These are phyloP conservation scores for Sebastes taczanowskii DNA, from an alignment of 2,797 vertebrate genomes.

Conservation along the genomic window DNA sequence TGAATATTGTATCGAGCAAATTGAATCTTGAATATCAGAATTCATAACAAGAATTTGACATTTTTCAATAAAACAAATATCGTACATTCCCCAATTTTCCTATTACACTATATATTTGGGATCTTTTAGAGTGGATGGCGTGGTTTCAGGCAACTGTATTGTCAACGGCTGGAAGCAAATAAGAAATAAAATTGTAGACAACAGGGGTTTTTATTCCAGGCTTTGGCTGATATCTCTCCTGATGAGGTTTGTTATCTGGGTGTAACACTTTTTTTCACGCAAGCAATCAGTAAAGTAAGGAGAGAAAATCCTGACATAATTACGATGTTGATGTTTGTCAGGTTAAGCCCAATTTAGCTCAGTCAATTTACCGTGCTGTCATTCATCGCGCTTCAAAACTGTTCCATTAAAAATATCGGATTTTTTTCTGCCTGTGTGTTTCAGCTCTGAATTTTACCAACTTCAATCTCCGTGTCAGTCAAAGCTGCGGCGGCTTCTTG, in stretches of 20 bases:
- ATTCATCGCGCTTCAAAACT: slow-evolving; percentile 27
- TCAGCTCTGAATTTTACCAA: neutral
- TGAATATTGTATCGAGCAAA: neutral
- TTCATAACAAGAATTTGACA: neutral
- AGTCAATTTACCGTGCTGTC: slow-evolving; percentile 40
- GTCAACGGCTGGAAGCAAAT: neutral
- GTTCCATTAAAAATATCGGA: slow-evolving; percentile 23
- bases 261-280: neutral
- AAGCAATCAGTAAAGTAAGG: slow-evolving; percentile 16
- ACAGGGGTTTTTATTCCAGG: neutral
- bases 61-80: neutral
- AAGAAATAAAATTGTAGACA: neutral
- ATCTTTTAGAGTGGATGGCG: neutral
- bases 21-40: neutral
- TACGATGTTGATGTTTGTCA: slow-evolving; percentile 51
- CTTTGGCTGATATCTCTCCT: neutral
- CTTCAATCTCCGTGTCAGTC: neutral
- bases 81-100: neutral
- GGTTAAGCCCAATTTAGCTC: slow-evolving; percentile 49
- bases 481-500: neutral
- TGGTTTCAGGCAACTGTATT: neutral
- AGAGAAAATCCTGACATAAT: slow-evolving; percentile 38
- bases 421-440: neutral
- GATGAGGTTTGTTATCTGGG: slow-evolving; percentile 2
- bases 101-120: neutral